phyloP scores from a whole-genome alignment of 2,797 vertebrate species.

The Xerus rutilus region DNA sequence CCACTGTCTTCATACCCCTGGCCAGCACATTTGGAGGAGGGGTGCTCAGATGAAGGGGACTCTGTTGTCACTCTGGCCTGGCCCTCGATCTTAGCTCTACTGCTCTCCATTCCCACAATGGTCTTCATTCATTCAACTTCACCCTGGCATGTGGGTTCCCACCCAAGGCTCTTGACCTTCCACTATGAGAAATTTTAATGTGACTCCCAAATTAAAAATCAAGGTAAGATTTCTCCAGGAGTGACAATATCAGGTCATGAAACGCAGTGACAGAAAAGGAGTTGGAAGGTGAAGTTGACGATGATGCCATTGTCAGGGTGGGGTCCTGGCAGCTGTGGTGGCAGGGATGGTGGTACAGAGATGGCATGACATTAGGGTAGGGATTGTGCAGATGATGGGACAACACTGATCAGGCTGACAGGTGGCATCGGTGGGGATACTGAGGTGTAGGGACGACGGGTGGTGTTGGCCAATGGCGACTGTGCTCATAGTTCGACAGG shows the following conservation, averaged over 20 bases:
- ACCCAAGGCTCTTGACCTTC: background rate
- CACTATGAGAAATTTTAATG: background rate
- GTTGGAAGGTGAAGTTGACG: background rate
- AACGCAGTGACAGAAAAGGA: background rate
- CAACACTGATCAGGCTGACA: rapidly evolving
- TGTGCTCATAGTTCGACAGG: background rate
- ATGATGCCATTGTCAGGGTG: background rate
- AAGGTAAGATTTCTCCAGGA: background rate
- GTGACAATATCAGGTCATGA: background rate
- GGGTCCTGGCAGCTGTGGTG: background rate
- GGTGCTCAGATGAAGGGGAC: rapidly evolving
- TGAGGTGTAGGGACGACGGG: background rate
- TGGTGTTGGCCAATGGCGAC: rapidly evolving
- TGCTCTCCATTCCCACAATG: background rate
- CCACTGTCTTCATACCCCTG: rapidly evolving
- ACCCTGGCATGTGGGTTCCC: background rate
- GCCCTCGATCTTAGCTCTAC: background rate
- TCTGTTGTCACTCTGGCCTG: background rate
- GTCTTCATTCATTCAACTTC: background rate
- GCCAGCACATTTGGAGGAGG: background rate
- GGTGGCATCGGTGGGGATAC: background rate
- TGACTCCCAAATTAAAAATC: background rate
- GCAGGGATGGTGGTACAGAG: background rate
- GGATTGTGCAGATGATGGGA: background rate
- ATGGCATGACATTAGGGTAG: background rate